Percentiles rank a stretch among this genome's conserved stretches.
phyloP scores from a whole-genome alignment of 2,797 vertebrate species.

The Coregonus sp. region DNA sequence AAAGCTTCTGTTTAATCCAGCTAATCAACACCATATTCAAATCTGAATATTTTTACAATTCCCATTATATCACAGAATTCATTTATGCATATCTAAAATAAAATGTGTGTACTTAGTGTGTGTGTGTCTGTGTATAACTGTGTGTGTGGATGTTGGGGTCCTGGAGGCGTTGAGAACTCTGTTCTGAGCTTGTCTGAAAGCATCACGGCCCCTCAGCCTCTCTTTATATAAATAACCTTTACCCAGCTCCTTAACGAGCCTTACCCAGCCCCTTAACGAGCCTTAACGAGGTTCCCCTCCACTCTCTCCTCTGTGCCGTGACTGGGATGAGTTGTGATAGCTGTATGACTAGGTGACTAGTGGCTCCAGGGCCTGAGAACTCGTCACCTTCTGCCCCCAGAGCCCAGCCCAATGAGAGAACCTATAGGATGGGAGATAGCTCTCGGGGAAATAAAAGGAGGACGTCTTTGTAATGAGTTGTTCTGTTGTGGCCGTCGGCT shows the following conservation, averaged over 20 bases:
- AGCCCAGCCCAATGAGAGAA: slow-evolving; percentile 18
- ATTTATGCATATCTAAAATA: background rate
- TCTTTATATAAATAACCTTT: slow-evolving; percentile 47
- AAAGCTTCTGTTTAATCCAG: background rate
- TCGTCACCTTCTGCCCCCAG: slow-evolving; percentile 48
- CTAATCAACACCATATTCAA: background rate
- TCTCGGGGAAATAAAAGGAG: slow-evolving; percentile 8
- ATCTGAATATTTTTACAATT: background rate
- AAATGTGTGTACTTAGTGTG: background rate
- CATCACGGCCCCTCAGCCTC: slow-evolving; percentile 13
- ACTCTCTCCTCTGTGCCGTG: slow-evolving; percentile 10
- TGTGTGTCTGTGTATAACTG: background rate
- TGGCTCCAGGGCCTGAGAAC: slow-evolving; percentile 28
- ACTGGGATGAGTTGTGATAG: slow-evolving; percentile 41
- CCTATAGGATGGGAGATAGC: background rate
- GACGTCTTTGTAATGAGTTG: slow-evolving; percentile 46
- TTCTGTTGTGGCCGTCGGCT: background rate
- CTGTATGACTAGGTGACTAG: slow-evolving; percentile 37
- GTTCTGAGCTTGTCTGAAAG: slow-evolving; percentile 21
- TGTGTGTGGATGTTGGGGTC: background rate
- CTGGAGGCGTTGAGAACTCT: background rate
- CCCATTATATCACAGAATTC: background rate
- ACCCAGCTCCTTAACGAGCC: slow-evolving; percentile 20
- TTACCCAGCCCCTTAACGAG: slow-evolving; percentile 43
- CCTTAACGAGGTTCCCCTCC: slow-evolving; percentile 45